phyloP scores from a whole-genome alignment of 2,113 vertebrate genomes.

The Menura novaehollandiae region DNA sequence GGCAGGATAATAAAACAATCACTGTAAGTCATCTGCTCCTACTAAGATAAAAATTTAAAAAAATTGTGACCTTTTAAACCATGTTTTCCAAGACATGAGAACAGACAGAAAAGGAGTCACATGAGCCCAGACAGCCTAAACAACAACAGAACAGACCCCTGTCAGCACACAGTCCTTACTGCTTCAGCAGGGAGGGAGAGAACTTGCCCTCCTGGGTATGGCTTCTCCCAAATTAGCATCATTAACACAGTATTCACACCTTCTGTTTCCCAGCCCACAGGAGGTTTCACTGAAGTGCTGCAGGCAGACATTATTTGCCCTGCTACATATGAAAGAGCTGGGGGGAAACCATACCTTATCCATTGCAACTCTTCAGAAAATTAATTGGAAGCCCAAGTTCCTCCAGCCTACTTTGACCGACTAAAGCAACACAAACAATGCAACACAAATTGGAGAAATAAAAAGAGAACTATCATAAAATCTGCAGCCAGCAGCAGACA shows the following conservation, averaged over 20 bases:
- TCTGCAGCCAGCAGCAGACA: neutral
- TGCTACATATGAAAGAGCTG: neutral
- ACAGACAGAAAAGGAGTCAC: neutral
- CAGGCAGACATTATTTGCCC: neutral
- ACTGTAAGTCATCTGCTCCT: neutral
- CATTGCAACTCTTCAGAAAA: neutral
- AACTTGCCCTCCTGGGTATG: neutral
- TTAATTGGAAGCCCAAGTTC: neutral
- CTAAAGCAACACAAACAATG: neutral
- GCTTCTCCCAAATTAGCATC: neutral
- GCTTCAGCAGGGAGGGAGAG: neutral
- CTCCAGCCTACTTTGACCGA: neutral
- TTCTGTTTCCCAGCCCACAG: neutral
- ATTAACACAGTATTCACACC: neutral
- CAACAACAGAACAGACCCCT: neutral
- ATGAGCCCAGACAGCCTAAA: neutral
- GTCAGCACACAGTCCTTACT: accelerated
- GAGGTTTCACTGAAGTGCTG: neutral
- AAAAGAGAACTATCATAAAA: neutral
- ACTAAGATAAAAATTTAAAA: neutral
- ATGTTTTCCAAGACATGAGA: neutral
- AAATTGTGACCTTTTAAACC: neutral
- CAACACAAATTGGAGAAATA: neutral
- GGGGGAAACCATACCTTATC: neutral
- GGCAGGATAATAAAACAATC: neutral